Evolutionary conservation across 2,797 vertebrate genomes (phyloP).

Genomic region (Carcharodon carcharias): DNA sequence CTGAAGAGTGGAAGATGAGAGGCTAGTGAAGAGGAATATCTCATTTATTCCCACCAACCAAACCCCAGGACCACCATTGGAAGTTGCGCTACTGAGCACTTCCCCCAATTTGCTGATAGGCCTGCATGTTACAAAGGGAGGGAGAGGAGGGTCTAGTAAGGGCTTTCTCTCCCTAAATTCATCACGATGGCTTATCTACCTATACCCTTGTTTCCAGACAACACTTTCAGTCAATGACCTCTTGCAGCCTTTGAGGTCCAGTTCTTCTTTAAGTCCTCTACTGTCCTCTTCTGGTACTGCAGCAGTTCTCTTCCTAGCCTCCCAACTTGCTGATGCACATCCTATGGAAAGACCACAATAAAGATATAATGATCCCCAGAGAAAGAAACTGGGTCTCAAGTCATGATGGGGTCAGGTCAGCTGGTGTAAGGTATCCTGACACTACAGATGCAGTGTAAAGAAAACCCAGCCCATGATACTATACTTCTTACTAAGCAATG

Average conservation of each 20-base stretch:
- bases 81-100: too few relatives aligned
- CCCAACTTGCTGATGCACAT: neutral
- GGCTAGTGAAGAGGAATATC: too few relatives aligned
- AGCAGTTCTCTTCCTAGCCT: neutral
- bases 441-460: neutral
- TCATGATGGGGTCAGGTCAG: neutral
- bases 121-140: neutral
- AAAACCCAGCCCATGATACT: neutral
- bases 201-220: neutral
- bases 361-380: neutral
- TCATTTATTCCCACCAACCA: neutral
- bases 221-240: neutral
- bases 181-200: neutral
- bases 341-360: neutral
- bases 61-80: neutral
- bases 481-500: neutral
- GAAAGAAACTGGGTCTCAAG: neutral
- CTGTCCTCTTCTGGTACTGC: neutral
- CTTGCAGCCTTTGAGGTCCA: too few relatives aligned
- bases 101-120: neutral
- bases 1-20: too few relatives aligned
- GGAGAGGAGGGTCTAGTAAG: too few relatives aligned
- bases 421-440: neutral
- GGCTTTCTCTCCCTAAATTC: neutral
- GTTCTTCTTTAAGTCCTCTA: neutral